Base-by-base conservation (phyloP, 2,797 vertebrate species). In the Sarcophilus harrisii region DNA sequence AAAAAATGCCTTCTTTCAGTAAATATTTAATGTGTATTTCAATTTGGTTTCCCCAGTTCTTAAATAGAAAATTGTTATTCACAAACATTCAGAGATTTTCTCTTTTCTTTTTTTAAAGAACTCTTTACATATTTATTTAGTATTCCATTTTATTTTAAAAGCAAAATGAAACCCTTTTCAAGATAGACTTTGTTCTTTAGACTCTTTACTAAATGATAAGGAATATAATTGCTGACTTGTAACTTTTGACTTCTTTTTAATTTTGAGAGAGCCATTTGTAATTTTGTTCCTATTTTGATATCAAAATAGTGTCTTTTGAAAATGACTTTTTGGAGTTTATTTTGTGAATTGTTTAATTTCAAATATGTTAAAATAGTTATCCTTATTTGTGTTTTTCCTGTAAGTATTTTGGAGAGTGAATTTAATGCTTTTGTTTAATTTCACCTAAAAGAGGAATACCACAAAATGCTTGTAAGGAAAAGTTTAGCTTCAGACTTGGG, bases 221-320 rank as follows among this genome's bases (percentile, higher is more conserved):
- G 49, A 38, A 4, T 58, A 4, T 94, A 66, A 95, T 94, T 97
- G n/a, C 10, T 12, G 30, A 89, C 18, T 91, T 92, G 90, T 87
- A 90, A 49, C 91, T 57, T 81, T 81, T 27, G 21, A 45, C 14
- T 66, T 66, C 5, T n/a, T 89, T 97, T 92, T 92, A 93, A 27
- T 57, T 92, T 87, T 57, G 58, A 95, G 94, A 94, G 21, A 49
- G 30, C 96, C 91, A 90, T 9, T 57, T n/a, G 54, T 62, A 30
- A 3, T 10, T 94, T 94, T 95, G 73, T 95, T 66, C 73, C 94
- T 95, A 49, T 95, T 97, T 96, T 94, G 54, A 96, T 62, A 95
- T 38, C n/a, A n/a, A n/a, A n/a, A n/a, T 18, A 66, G 30, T 96
- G 95, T 92, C 92, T 94, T 94, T 97, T 90, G 58, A 95, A 94